Evolutionary conservation across 2,113 vertebrate genomes (phyloP).

Genomic region (Notarius lentiginosus): DNA sequence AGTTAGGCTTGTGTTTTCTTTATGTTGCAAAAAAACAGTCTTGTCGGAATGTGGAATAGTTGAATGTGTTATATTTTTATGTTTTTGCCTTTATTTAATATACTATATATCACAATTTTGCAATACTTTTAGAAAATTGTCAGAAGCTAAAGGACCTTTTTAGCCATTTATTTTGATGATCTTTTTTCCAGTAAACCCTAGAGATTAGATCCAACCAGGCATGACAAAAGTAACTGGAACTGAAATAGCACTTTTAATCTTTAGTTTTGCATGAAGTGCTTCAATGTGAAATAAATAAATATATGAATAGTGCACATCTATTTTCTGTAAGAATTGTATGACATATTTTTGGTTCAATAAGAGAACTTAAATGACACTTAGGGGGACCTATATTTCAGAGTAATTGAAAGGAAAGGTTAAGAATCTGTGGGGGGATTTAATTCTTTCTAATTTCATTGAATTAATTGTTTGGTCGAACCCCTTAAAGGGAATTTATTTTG

Average conservation of each 20-base stretch:
- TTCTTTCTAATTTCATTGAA: slow-evolving; percentile 66
- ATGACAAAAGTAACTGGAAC: slow-evolving; percentile 70
- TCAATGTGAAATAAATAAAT: background rate
- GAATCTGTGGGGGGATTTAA: background rate
- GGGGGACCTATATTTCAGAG: slow-evolving; percentile 31
- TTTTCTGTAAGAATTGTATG: background rate
- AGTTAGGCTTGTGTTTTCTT: background rate
- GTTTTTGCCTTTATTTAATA: too few relatives aligned
- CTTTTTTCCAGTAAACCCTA: slow-evolving; percentile 62
- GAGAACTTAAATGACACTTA: slow-evolving; percentile 50
- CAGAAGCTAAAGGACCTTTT: slow-evolving; percentile 61
- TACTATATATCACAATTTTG: too few relatives aligned
- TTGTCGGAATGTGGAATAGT: background rate
- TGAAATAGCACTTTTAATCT: slow-evolving; percentile 59
- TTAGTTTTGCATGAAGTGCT: background rate
- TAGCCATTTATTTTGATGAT: slow-evolving; percentile 67
- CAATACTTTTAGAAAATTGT: background rate
- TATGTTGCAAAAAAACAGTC: background rate
- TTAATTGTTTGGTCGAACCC: slow-evolving; percentile 64
- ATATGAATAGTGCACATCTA: slow-evolving; percentile 50
- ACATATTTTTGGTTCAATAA: slow-evolving; percentile 43
- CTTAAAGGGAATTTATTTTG: slow-evolving; percentile 55
- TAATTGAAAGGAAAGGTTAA: slow-evolving; percentile 34
- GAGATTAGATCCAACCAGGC: slow-evolving; percentile 64
- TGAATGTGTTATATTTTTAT: background rate